Evolutionary conservation across 2,797 vertebrate species (phyloP).

Genomic region (Poliocrania exsul): DNA sequence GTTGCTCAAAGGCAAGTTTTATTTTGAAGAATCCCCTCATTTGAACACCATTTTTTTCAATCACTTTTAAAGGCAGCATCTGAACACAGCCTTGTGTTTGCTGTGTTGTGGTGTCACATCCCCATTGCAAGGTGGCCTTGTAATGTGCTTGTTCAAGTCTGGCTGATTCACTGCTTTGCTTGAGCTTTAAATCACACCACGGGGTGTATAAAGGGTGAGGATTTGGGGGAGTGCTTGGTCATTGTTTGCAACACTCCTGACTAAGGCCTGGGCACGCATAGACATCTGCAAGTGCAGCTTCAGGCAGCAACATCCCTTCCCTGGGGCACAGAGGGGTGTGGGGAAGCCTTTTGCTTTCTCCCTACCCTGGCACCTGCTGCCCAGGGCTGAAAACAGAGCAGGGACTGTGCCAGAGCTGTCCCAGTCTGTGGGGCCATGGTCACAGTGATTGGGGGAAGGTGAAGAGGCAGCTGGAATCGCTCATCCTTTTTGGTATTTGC

Average conservation of each 20-base stretch:
- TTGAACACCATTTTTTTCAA: background rate
- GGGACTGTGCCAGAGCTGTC: background rate
- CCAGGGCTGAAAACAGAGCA: background rate
- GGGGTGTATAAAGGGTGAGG: rapidly evolving
- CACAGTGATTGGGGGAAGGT: background rate
- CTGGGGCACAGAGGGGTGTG: rapidly evolving
- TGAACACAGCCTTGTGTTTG: no score
- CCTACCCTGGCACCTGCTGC: background rate
- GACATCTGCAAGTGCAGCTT: background rate
- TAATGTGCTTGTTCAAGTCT: background rate
- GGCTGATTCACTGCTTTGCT: background rate
- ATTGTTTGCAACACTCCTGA: rapidly evolving
- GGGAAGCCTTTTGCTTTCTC: background rate
- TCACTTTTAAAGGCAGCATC: background rate
- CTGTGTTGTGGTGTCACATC: background rate
- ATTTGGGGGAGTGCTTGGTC: background rate
- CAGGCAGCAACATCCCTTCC: background rate
- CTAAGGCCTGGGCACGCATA: background rate
- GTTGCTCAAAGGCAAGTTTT: background rate
- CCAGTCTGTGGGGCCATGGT: rapidly evolving
- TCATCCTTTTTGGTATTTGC: background rate
- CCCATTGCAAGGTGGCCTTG: no score
- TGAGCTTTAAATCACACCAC: background rate
- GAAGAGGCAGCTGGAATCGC: background rate
- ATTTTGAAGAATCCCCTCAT: background rate